These are phyloP conservation scores for Pocillopora meandrina DNA, from an alignment of 92 coral and sea anemone species.

Conservation along the genomic window DNA sequence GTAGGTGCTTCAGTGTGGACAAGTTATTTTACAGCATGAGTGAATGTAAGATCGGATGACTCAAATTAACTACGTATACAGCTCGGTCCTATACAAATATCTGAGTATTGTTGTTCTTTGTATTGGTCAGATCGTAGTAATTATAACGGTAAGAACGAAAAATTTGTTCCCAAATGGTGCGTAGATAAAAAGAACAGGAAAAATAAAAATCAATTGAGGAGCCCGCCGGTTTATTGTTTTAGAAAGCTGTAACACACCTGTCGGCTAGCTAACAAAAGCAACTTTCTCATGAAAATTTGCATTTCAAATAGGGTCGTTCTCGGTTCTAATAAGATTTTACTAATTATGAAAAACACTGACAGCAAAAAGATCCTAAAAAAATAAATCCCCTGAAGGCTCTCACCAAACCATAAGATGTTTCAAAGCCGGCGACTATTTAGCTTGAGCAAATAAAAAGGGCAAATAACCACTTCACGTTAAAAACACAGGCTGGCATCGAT, in stretches of 20 bases:
- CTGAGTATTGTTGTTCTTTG: too few relatives aligned
- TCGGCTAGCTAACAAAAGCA: slow-evolving; percentile 6
- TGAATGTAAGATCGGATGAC: too few relatives aligned
- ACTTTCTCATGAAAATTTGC: slow-evolving; percentile 2
- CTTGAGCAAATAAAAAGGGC: not conserved
- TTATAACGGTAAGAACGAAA: too few relatives aligned
- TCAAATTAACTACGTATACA: too few relatives aligned
- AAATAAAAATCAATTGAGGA: not conserved
- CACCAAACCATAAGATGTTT: too few relatives aligned
- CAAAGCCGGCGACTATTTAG: too few relatives aligned
- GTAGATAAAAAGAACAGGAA: not conserved
- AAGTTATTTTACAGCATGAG: too few relatives aligned
- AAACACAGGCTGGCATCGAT: not conserved
- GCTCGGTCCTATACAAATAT: too few relatives aligned
- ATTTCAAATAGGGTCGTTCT: not conserved
- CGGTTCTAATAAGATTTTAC: not conserved
- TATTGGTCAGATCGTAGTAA: too few relatives aligned
- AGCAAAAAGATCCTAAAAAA: too few relatives aligned
- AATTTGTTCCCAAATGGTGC: not conserved
- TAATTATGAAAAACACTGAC: not conserved
- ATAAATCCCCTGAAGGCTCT: too few relatives aligned
- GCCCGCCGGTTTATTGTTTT: not conserved
- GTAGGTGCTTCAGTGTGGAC: too few relatives aligned
- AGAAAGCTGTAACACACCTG: not conserved
- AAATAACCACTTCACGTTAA: slow-evolving; percentile 1